phyloP scores from a whole-genome alignment of 2,113 vertebrate species.

The Nannospalax galili region DNA sequence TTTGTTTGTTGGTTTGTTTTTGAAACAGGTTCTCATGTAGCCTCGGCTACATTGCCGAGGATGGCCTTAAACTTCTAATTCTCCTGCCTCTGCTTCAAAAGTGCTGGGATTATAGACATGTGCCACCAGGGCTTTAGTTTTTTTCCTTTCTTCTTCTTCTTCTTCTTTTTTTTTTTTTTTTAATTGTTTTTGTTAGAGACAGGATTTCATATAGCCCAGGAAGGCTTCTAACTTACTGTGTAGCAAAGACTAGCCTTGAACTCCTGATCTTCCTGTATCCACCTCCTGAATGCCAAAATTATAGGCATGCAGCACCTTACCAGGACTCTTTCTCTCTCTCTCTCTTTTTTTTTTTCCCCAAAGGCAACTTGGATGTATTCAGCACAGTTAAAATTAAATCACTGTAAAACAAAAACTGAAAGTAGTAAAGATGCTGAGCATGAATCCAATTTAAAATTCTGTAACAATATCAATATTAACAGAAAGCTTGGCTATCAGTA shows the following conservation, averaged over 20 bases:
- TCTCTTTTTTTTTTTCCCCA: too few relatives aligned
- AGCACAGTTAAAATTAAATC: background rate
- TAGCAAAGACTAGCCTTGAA: background rate
- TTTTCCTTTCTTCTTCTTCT: too few relatives aligned
- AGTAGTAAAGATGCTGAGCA: background rate
- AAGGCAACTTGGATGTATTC: background rate
- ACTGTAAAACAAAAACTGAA: background rate
- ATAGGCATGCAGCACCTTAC: background rate
- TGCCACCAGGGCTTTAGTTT: background rate
- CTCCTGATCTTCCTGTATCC: background rate
- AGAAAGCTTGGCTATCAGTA: background rate
- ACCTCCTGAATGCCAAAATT: background rate
- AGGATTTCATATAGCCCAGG: background rate
- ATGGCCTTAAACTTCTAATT: background rate
- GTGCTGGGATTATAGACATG: background rate
- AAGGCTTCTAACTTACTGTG: background rate
- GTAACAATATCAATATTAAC: background rate
- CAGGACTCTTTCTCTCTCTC: too few relatives aligned
- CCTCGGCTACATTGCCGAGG: background rate
- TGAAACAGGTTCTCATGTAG: background rate
- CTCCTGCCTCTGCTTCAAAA: background rate
- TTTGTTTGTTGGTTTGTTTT: background rate
- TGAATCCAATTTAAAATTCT: slow-evolving; percentile 3
- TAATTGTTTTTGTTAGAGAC: background rate
- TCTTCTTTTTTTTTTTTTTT: background rate